Percentiles rank a stretch among this genome's conserved stretches.
Evolutionary conservation across 2,797 vertebrate species (phyloP).

Genomic region (Vultur gryphus): DNA sequence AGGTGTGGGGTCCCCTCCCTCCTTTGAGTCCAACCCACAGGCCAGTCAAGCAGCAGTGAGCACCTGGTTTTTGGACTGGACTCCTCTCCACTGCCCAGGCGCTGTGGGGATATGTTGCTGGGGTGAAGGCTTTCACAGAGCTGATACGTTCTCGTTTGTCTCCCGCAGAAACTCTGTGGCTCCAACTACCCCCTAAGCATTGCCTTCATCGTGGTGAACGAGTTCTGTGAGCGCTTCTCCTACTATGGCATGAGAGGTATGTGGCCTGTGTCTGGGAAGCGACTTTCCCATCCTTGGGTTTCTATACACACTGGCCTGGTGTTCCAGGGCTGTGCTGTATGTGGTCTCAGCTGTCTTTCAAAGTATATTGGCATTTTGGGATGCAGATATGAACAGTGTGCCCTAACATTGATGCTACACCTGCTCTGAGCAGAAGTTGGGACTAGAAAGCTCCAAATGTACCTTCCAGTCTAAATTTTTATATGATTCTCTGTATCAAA

Average conservation of each 20-base stretch:
- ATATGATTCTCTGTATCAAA: background rate
- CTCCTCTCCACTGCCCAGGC: background rate
- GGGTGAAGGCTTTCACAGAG: background rate
- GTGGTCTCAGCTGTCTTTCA: background rate
- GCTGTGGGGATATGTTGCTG: background rate
- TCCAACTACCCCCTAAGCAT: slow-evolving; percentile 94
- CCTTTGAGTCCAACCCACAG: background rate
- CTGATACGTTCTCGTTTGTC: background rate
- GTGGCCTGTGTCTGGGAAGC: background rate
- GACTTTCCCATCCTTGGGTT: background rate
- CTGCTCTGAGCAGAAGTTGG: background rate
- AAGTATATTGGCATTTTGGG: background rate
- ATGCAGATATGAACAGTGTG: background rate
- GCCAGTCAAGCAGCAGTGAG: slow-evolving; percentile 7
- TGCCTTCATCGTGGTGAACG: slow-evolving; percentile 94
- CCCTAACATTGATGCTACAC: background rate
- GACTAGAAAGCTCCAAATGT: background rate
- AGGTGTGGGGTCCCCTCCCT: background rate
- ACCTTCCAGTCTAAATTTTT: background rate
- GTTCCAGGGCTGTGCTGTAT: background rate
- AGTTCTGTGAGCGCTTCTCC: slow-evolving; percentile 97
- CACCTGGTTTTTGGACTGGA: background rate
- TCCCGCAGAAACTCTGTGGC: slow-evolving; percentile 83
- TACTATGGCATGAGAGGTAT: slow-evolving; percentile 98
- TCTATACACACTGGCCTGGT: background rate